Evolutionary conservation across 2,797 vertebrate species (phyloP).

Genomic region (Lagorchestes hirsutus): DNA sequence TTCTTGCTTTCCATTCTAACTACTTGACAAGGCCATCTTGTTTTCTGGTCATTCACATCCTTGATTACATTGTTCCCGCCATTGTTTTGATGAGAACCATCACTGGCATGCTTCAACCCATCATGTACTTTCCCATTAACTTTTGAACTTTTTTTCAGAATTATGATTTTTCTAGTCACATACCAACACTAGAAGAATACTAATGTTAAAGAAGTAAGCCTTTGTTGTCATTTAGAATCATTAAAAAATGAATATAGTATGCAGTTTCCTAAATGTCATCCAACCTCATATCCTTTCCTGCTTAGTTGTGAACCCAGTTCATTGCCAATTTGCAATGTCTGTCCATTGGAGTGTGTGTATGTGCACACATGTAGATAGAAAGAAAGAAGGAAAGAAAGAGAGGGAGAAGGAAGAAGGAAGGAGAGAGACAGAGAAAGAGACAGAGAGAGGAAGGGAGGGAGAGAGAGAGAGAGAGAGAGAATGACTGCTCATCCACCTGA

Average conservation of each 20-base stretch:
- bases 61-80: not conserved
- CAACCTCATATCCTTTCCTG: not conserved
- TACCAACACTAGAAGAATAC: not conserved
- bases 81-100: not conserved
- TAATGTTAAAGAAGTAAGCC: not conserved
- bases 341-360: not conserved
- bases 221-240: not conserved
- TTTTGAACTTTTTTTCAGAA: not conserved
- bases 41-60: not conserved
- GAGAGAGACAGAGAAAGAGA: too few relatives aligned
- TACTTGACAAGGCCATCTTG: not conserved
- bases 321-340: not conserved
- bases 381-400: not conserved
- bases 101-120: not conserved
- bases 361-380: not conserved
- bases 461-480: not conserved
- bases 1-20: not conserved
- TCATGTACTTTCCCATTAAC: not conserved
- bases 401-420: rapidly evolving
- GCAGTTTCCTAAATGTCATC: not conserved
- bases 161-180: not conserved
- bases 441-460: too few relatives aligned
- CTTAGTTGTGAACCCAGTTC: not conserved
- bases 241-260: not conserved
- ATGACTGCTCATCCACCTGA: not conserved